Conservation (phyloP, 1,140 invertebrate genomes). For the Heliconius eleuchia region DNA sequence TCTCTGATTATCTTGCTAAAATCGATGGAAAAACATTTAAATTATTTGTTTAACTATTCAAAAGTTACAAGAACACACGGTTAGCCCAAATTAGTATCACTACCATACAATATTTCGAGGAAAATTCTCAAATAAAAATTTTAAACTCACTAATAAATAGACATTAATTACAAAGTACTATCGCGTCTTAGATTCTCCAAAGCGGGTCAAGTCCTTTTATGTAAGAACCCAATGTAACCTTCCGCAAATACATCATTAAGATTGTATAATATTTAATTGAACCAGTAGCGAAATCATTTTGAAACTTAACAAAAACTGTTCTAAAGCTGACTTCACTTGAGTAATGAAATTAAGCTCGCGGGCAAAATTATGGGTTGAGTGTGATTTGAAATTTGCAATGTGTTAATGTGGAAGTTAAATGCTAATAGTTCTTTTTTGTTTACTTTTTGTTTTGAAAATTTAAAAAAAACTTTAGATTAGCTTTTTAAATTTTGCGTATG, state of each 20-base stretch:
- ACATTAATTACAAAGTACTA: constrained; percentile 1
- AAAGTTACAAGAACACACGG: neutral
- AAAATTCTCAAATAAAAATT: neutral
- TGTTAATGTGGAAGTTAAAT: neutral
- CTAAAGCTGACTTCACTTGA: neutral
- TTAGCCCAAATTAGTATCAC: neutral
- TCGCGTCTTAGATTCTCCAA: constrained; percentile 16
- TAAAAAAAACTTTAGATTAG: too few species aligned
- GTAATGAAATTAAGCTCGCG: constrained; percentile 13
- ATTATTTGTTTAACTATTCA: neutral
- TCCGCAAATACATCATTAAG: constrained; percentile 30
- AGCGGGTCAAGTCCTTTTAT: constrained; percentile 38
- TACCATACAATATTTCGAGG: neutral
- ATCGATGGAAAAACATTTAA: neutral
- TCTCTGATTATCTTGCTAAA: too few species aligned
- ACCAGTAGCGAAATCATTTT: constrained; percentile 15
- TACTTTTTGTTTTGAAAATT: too few species aligned
- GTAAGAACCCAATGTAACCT: constrained; percentile 28
- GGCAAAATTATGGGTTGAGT: neutral
- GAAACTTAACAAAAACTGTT: constrained; percentile 16
- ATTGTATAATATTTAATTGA: constrained; percentile 36
- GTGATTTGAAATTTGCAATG: neutral
- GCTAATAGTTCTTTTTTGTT: neutral
- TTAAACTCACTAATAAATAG: neutral
- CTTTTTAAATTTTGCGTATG: too few species aligned